phyloP scores from a whole-genome alignment of 2,113 vertebrate genomes.

The Carlito syrichta region DNA sequence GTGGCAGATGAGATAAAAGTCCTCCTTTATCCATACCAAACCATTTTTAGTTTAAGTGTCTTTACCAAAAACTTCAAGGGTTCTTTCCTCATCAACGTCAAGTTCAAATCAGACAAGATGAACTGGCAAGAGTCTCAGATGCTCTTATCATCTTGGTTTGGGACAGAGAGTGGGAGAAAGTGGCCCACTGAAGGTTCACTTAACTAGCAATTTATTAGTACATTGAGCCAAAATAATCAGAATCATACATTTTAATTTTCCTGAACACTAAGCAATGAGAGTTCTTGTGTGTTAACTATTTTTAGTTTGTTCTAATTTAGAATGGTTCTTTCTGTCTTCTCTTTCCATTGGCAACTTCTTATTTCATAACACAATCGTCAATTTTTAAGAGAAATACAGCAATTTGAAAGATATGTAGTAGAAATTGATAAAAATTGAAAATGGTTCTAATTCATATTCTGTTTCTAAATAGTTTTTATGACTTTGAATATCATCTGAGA shows the following conservation, averaged over 20 bases:
- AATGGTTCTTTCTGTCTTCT: neutral
- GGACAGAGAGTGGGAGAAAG: neutral
- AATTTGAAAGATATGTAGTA: neutral
- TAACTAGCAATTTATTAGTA: neutral
- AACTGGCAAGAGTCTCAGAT: fast-evolving
- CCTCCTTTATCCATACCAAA: neutral
- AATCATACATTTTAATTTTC: neutral
- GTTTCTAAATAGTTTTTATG: neutral
- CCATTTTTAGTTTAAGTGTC: neutral
- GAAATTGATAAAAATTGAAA: neutral
- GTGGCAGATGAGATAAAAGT: fast-evolving
- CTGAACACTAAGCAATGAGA: neutral
- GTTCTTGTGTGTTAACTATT: neutral
- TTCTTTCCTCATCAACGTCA: neutral
- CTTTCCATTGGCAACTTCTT: neutral
- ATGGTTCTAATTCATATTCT: neutral
- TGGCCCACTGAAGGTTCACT: neutral
- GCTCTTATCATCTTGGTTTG: neutral
- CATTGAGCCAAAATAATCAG: neutral
- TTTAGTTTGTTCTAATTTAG: neutral
- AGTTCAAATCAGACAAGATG: neutral
- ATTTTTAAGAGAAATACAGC: neutral
- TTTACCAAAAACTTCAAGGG: neutral
- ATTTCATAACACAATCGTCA: neutral
- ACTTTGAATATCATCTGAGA: neutral